Percentiles rank a stretch among this genome's conserved stretches.
phyloP scores from a whole-genome alignment of 2,113 vertebrate species.

The Muntiacus reevesi region DNA sequence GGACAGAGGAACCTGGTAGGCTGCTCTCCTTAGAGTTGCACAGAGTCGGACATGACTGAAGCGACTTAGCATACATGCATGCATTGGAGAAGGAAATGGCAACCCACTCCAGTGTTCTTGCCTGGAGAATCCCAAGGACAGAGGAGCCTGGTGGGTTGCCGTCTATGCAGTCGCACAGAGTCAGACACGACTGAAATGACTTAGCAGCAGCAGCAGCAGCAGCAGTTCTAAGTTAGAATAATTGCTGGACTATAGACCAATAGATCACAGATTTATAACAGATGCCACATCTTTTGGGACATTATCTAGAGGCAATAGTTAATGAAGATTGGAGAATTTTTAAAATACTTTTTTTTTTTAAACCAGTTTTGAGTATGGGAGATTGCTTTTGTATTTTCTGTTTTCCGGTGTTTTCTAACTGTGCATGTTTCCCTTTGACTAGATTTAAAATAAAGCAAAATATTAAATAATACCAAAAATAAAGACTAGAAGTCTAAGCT shows the following conservation, averaged over 20 bases:
- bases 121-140: too few species aligned
- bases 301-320: background rate
- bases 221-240: background rate
- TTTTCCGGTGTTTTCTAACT: background rate
- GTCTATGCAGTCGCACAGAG: too few species aligned
- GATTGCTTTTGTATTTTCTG: background rate
- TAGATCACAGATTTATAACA: background rate
- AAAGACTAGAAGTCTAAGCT: background rate
- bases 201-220: too few species aligned
- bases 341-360: background rate
- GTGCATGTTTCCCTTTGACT: background rate
- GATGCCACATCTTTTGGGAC: background rate
- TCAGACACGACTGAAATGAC: too few species aligned
- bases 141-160: too few species aligned
- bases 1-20: too few species aligned
- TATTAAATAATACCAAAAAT: background rate
- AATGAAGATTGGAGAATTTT: background rate
- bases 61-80: too few species aligned
- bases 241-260: background rate
- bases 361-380: background rate
- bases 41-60: too few species aligned
- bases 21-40: too few species aligned
- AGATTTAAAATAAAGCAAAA: slow-evolving; percentile 14
- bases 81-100: too few species aligned
- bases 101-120: too few species aligned